These are phyloP conservation scores for Pandemis cinnamomeana DNA, from an alignment of 2,888 invertebrate species.

Conservation along the genomic window DNA sequence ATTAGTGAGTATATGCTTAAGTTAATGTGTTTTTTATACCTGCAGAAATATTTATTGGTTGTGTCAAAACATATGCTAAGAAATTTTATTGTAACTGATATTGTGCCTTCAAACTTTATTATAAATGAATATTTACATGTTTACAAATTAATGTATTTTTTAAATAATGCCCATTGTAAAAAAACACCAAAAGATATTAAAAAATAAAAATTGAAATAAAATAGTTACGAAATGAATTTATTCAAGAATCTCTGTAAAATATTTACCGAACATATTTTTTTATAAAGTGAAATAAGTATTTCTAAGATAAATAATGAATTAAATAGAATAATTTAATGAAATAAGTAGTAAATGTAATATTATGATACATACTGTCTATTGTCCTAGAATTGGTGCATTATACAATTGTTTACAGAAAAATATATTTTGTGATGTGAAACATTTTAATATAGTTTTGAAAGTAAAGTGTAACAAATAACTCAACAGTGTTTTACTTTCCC, in stretches of 20 bases:
- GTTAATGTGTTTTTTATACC: background rate
- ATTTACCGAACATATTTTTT: background rate
- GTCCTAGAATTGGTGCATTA: constrained; percentile 5
- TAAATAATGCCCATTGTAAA: background rate
- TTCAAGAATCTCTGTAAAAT: background rate
- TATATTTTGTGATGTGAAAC: constrained; percentile 6
- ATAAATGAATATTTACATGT: background rate
- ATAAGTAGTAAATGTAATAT: background rate
- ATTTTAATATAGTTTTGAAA: background rate
- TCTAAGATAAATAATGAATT: background rate
- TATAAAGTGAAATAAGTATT: background rate
- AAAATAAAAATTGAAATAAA: background rate
- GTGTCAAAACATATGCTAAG: background rate
- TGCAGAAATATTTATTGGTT: background rate
- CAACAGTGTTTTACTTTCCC: background rate
- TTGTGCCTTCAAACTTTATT: background rate
- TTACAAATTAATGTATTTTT: background rate
- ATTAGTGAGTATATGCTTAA: background rate
- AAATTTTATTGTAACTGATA: background rate
- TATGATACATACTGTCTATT: background rate
- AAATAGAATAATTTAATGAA: background rate
- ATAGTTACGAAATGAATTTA: background rate
- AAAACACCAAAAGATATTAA: background rate
- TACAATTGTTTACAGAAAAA: background rate
- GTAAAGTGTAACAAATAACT: background rate